Evolutionary conservation across 2,797 vertebrate genomes (phyloP), one percentile per base, ranked within the genome.

Genomic region (Myotis planiceps): DNA sequence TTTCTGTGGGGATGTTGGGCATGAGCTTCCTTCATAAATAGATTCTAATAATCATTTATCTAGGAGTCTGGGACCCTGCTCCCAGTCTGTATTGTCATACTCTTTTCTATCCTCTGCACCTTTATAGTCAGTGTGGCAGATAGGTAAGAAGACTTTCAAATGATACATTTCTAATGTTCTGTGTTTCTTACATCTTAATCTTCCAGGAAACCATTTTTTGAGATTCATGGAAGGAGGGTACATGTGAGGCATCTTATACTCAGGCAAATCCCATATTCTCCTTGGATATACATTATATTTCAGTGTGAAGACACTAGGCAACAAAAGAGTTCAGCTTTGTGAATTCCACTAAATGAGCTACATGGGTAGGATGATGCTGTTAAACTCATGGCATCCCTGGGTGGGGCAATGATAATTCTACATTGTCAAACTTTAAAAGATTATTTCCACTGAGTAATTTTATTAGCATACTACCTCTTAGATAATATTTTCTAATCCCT

Each of bases 121-220:
- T 74, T 82, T 58, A 21, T 71, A 79, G 34, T 79, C 66, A 69
- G 3, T 84, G 23, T 32, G 79, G 32, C 47, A 86, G 37, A 83
- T 45, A 76, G 19, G 32, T 23, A 37, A 69, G 25, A 71, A 68
- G 9, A 92, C 69, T 91, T 87, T 79, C 13, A 84, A 16, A 68
- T 32, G 55, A 69, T 21, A 45, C 13, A 71, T 69, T 85, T 95
- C 39, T 66, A 79, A 71, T 32, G 7, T 78, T 81, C 34, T 60
- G 6, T 90, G 34, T 55, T 86, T 96, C 75, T 91, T 78, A 84
- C 92, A 74, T 90, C 60, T 80, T 92, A 72, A 34, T 88, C 23
- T 85, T 82, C 37, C 2, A 71, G 34, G 34, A 92, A 91, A 37
- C 19, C 23, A 32, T 81, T 74, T 94, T 27, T 94, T 58, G 55